phyloP scores from a whole-genome alignment of 2,113 vertebrate genomes.

The Arizona elegans region DNA sequence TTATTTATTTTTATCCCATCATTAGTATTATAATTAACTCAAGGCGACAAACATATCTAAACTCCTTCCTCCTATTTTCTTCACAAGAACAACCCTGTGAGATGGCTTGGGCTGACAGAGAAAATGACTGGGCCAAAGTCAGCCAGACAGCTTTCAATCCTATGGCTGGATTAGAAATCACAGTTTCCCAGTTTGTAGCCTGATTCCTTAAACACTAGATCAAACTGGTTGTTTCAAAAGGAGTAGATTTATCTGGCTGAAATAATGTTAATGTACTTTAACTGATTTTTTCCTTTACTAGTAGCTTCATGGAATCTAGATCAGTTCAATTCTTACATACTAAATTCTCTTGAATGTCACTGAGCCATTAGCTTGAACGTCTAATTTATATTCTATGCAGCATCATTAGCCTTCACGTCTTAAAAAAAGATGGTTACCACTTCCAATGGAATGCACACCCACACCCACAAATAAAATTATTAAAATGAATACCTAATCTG shows the following conservation, averaged over 20 bases:
- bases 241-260: neutral
- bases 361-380: neutral
- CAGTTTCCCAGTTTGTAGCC: neutral
- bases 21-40: neutral
- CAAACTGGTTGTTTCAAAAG: neutral
- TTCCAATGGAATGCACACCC: neutral
- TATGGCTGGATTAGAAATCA: neutral
- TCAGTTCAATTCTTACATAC: neutral
- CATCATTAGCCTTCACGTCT: neutral
- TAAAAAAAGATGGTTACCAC: neutral
- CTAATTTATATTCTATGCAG: conserved; percentile 2
- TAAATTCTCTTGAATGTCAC: conserved; percentile 32
- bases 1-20: neutral
- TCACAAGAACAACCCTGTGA: neutral
- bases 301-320: neutral
- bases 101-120: neutral
- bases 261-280: neutral
- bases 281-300: conserved; percentile 32
- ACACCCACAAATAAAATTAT: neutral
- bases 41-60: neutral
- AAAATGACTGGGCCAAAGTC: neutral
- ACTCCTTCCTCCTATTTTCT: neutral
- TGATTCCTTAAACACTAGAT: neutral
- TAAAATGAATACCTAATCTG: neutral
- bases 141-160: neutral